phyloP scores from a whole-genome alignment of 2,888 invertebrate species.

The Hoplodrina ambigua region DNA sequence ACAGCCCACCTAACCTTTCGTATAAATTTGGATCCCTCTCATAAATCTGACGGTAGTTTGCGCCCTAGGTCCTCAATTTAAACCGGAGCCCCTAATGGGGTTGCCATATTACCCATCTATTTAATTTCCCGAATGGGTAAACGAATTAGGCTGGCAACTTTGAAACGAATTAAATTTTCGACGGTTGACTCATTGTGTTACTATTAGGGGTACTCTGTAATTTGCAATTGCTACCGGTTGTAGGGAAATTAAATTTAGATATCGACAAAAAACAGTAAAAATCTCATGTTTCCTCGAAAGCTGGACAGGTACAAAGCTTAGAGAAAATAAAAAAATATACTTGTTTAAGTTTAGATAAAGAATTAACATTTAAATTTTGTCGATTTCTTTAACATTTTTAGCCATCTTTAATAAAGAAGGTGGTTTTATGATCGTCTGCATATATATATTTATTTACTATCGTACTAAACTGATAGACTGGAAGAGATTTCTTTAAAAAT shows the following conservation, averaged over 20 bases:
- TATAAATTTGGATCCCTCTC: conserved; percentile 76
- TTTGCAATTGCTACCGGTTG: conserved; percentile 59
- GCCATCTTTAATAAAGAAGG: no score
- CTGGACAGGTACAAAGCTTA: no score
- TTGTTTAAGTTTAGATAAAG: no score
- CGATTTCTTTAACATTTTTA: no score
- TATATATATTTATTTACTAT: no score
- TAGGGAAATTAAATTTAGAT: conserved; percentile 31
- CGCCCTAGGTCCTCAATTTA: conserved; percentile 78
- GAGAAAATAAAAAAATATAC: no score
- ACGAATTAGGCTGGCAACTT: conserved; percentile 89
- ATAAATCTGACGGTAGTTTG: conserved; percentile 83
- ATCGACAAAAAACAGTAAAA: background rate
- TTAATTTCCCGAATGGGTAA: conserved; percentile 89
- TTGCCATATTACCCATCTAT: conserved; percentile 89
- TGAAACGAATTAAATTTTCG: conserved; percentile 88
- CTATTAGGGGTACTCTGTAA: conserved; percentile 31
- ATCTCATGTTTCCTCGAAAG: no score
- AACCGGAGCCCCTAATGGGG: conserved; percentile 84
- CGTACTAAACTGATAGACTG: no score
- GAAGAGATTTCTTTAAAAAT: no score
- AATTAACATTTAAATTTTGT: no score
- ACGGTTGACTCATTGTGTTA: conserved; percentile 82
- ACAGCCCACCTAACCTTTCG: conserved; percentile 64
- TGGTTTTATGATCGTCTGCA: no score